phyloP scores from a whole-genome alignment of 1,140 invertebrate genomes.

The Rhagoletis pomonella region DNA sequence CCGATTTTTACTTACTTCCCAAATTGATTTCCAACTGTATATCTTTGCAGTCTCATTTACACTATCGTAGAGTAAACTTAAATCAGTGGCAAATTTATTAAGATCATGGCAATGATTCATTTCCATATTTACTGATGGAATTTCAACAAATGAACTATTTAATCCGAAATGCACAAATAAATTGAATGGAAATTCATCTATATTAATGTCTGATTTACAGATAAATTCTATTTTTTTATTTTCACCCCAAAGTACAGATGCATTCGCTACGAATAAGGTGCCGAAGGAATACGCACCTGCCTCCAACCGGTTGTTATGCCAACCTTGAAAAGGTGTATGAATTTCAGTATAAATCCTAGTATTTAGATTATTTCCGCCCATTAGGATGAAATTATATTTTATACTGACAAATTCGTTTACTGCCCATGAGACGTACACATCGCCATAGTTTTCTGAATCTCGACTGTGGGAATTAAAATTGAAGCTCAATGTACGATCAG shows the following conservation, averaged over 20 bases:
- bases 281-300: conserved; percentile 67
- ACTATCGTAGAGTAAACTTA: conserved; percentile 73
- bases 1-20: conserved; percentile 75
- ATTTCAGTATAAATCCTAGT: conserved; percentile 76
- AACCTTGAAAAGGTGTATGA: conserved; percentile 83
- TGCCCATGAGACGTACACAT: conserved; percentile 77
- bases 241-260: conserved; percentile 77
- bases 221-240: conserved; percentile 76
- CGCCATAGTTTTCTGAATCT: conserved; percentile 75
- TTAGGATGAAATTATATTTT: conserved; percentile 73
- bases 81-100: conserved; percentile 75
- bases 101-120: conserved; percentile 76
- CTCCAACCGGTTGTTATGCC: conserved; percentile 81
- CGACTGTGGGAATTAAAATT: conserved; percentile 76
- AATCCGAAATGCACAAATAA: conserved; percentile 76
- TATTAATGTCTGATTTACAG: conserved; percentile 75
- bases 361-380: conserved; percentile 74
- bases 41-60: conserved; percentile 71
- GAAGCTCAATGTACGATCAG: conserved; percentile 81
- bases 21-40: conserved; percentile 77
- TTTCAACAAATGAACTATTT: conserved; percentile 77
- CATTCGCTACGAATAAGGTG: conserved; percentile 70
- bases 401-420: conserved; percentile 76
- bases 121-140: conserved; percentile 76
- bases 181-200: conserved; percentile 69